A percentile compares a stretch with the other conserved stretches of the same genome.
Conservation (phyloP, 2,888 invertebrate genomes). For the Phalera bucephala region DNA sequence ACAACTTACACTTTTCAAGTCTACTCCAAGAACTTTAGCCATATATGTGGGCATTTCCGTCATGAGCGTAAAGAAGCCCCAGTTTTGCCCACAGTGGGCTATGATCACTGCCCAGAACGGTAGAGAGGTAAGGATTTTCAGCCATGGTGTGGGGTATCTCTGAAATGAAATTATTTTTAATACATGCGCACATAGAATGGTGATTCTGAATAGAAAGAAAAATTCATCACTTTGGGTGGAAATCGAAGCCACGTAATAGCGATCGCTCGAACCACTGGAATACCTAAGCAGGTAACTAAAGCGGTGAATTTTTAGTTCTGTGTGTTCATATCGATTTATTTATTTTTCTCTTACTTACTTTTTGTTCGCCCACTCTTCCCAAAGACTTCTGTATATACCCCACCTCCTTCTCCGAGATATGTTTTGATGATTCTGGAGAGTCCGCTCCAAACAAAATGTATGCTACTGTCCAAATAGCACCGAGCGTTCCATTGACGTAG, state of each 20-base stretch:
- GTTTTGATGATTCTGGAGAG: constrained; percentile 83
- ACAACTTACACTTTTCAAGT: constrained; percentile 81
- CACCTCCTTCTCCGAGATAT: constrained; percentile 85
- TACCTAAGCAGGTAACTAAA: no score
- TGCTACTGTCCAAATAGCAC: constrained; percentile 82
- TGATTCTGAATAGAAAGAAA: no score
- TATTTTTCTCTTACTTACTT: constrained; percentile 55
- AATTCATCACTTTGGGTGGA: no score
- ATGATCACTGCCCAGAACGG: constrained; percentile 85
- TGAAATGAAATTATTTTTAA: no score
- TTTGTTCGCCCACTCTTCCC: constrained; percentile 61
- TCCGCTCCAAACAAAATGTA: constrained; percentile 86
- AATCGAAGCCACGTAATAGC: no score
- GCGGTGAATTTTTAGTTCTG: no score
- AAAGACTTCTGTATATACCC: constrained; percentile 85
- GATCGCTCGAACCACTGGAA: no score
- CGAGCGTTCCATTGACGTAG: constrained; percentile 87
- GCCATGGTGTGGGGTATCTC: constrained; percentile 85
- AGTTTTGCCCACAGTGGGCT: constrained; percentile 87
- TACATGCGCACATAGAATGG: no score
- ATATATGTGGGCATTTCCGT: constrained; percentile 89
- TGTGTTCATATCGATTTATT: no score
- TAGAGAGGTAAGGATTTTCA: constrained; percentile 84
- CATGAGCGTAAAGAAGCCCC: constrained; percentile 89
- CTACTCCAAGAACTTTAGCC: constrained; percentile 81